These are phyloP conservation scores for Pantelozetes paolii DNA, from an alignment of 2,888 invertebrate genomes.

Conservation along the genomic window DNA sequence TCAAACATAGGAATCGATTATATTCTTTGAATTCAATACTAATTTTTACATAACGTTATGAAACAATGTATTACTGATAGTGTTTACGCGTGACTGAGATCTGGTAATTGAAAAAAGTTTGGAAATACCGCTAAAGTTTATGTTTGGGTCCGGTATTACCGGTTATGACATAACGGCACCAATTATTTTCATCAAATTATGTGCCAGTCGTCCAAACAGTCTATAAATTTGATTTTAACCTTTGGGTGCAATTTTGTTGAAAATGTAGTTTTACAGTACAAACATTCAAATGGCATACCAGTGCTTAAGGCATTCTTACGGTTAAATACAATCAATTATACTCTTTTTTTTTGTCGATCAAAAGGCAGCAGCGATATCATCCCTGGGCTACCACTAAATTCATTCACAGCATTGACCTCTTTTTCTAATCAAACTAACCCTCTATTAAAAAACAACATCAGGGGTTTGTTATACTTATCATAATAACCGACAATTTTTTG, in stretches of 20 bases:
- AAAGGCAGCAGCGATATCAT: neutral
- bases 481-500: neutral
- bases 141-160: slow-evolving; percentile 16
- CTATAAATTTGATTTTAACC: slow-evolving; percentile 30
- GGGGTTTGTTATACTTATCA: neutral
- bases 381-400: neutral
- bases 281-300: neutral
- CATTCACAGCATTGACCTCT: slow-evolving; percentile 12
- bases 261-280: slow-evolving; percentile 3
- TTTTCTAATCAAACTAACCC: neutral
- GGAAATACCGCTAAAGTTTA: too few species aligned
- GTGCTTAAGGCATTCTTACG: slow-evolving; percentile 1
- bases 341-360: slow-evolving; percentile 11
- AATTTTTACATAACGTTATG: neutral
- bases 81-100: neutral
- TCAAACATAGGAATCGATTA: neutral
- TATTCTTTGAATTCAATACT: neutral
- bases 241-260: neutral
- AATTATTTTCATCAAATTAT: slow-evolving; percentile 23
- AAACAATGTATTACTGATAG: neutral
- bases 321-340: slow-evolving; percentile 19
- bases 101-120: too few species aligned
- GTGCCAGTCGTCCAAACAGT: slow-evolving; percentile 7
- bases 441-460: neutral
- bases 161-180: slow-evolving; percentile 20